Evolutionary conservation across 92 coral and sea anemone species (phyloP), one percentile per base, ranked within the genome.

Genomic region (Paramuricea clavata): DNA sequence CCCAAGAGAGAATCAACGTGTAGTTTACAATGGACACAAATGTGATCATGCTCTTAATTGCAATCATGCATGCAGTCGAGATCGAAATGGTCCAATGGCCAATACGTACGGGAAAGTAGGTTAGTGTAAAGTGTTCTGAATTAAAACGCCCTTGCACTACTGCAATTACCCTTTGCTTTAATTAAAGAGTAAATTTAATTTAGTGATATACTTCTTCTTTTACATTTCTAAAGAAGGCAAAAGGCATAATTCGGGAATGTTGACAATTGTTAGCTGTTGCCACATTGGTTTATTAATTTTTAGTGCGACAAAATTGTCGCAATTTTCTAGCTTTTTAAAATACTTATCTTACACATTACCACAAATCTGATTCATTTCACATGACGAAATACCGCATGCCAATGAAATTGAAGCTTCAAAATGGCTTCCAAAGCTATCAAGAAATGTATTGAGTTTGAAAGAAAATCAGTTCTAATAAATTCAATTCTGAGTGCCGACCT

Each of bases 201-300:
- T 70, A 39, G 44, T 4, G 4, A 39, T 39, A 10, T 10, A 39
- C 44, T 39, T 39, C 10, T 39, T 39, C 44, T 39, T 39, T 39
- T 39, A 39, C 10, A 10, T 32, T 70, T 31, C 34, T 70, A n/a
- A 15, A 70, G 76, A 70, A 41, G 76, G 76, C 25, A 35, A 43
- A 41, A 72, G 28, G 81, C 65, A 50, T 23, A 76, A n/a, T n/a
- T n/a, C n/a, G n/a, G n/a, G n/a, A n/a, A n/a, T n/a, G n/a, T n/a
- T n/a, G n/a, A n/a, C n/a, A n/a, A n/a, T n/a, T n/a, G n/a, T n/a
- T n/a, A 85, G 59, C 34, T 85, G 89, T n/a, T 60, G 81, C 89
- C 92, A 78, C 34, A 85, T 49, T 76, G 57, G 83, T 32, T 79
- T 77, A 83, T 89, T 76, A 36, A 83, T 62, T 69, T 89, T 83